Percentiles rank a stretch among this genome's conserved stretches.
Evolutionary conservation across 2,797 vertebrate species (phyloP).

Genomic region (Oceanodroma leucorhoa): DNA sequence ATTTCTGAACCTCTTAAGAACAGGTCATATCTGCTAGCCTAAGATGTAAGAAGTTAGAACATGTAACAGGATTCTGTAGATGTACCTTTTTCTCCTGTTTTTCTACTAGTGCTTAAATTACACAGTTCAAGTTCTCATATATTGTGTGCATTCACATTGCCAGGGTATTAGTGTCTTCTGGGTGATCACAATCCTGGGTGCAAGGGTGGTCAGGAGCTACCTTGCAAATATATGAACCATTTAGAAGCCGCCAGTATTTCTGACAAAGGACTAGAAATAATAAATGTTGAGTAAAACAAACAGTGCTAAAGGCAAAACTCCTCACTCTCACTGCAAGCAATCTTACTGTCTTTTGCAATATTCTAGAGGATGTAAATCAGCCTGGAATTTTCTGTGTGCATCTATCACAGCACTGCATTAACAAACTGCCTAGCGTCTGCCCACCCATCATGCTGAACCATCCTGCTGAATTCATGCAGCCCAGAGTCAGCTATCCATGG

Average conservation of each 20-base stretch:
- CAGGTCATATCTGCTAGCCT: background rate
- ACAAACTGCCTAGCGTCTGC: background rate
- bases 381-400: background rate
- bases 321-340: background rate
- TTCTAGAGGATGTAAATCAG: background rate
- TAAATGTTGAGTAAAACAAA: background rate
- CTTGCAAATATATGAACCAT: background rate
- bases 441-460: background rate
- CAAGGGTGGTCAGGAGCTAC: fast-evolving
- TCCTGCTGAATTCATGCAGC: background rate
- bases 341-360: background rate
- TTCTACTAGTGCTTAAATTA: background rate
- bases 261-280: background rate
- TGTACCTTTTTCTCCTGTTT: background rate
- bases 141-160: background rate
- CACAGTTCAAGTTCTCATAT: background rate
- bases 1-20: background rate
- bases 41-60: background rate
- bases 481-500: background rate
- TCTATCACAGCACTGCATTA: background rate
- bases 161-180: background rate
- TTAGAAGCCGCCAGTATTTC: background rate
- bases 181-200: background rate
- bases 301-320: background rate
- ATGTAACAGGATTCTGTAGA: background rate